Evolutionary conservation across 2,113 vertebrate genomes (phyloP).

Genomic region (Mus spicilegus): DNA sequence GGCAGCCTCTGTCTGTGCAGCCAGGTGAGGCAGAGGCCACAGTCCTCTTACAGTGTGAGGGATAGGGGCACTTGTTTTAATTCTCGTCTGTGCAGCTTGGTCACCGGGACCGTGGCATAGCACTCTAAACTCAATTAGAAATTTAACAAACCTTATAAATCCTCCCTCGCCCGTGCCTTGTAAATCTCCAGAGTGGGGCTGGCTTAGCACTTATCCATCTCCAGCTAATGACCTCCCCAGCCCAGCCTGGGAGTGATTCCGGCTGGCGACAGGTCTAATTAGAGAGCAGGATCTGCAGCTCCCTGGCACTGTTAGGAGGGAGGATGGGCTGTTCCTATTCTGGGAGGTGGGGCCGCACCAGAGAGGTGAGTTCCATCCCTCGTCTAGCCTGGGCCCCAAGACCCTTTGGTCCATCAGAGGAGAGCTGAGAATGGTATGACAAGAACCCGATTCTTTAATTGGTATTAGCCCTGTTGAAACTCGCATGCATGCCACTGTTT

Average conservation of each 20-base stretch:
- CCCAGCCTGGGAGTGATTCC: conserved; percentile 72
- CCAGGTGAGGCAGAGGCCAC: neutral
- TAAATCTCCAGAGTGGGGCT: conserved; percentile 76
- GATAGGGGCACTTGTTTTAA: conserved; percentile 68
- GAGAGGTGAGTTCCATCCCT: neutral
- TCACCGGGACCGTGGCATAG: conserved; percentile 63
- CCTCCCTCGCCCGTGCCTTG: conserved; percentile 77
- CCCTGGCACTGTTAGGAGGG: neutral
- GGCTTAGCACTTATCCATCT: conserved; percentile 82
- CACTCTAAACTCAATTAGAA: conserved; percentile 83
- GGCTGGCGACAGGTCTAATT: conserved; percentile 78
- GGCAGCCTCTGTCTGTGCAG: neutral
- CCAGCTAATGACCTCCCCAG: conserved; percentile 74
- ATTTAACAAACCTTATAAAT: conserved; percentile 85
- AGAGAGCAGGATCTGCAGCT: conserved; percentile 33
- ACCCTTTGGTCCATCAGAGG: neutral
- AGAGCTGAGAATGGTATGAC: neutral
- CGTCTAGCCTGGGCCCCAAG: neutral
- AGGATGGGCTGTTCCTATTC: neutral
- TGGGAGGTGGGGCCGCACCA: neutral
- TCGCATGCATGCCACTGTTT: neutral
- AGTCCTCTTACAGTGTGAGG: neutral
- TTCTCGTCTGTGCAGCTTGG: conserved; percentile 68
- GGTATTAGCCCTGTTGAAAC: neutral
- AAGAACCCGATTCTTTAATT: neutral